phyloP scores from a whole-genome alignment of 1,140 invertebrate species.

The Rhizoglyphus robini region DNA sequence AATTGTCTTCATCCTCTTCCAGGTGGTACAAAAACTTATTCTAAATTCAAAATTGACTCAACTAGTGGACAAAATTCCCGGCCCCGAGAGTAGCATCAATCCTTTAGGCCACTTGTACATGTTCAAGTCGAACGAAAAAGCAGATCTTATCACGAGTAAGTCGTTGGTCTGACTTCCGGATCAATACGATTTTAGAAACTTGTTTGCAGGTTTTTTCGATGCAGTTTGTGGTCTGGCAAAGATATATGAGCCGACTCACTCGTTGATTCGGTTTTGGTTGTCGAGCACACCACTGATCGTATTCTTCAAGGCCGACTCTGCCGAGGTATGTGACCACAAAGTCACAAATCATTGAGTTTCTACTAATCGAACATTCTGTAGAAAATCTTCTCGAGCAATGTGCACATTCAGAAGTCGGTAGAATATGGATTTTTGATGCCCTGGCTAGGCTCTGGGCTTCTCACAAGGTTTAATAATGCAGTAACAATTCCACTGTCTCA shows the following conservation, averaged over 20 bases:
- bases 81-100: background rate
- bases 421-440: slow-evolving; percentile 52
- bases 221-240: background rate
- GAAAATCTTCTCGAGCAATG: slow-evolving; percentile 44
- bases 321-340: background rate
- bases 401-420: slow-evolving; percentile 48
- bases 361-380: background rate
- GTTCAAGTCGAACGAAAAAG: background rate
- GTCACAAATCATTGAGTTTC: background rate
- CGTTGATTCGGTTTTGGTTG: slow-evolving; percentile 2
- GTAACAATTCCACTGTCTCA: background rate
- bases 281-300: background rate
- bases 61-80: background rate
- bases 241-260: background rate
- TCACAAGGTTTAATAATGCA: slow-evolving; percentile 27
- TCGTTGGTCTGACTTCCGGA: no score
- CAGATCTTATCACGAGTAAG: no score
- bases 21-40: background rate
- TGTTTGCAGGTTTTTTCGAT: background rate
- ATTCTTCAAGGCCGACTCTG: background rate
- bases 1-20: background rate
- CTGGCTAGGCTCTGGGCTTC: slow-evolving; percentile 47
- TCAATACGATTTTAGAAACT: background rate
- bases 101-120: background rate
- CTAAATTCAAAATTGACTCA: background rate